phyloP scores from a whole-genome alignment of 2,797 vertebrate genomes.

The Chlorospingus flavigularis region DNA sequence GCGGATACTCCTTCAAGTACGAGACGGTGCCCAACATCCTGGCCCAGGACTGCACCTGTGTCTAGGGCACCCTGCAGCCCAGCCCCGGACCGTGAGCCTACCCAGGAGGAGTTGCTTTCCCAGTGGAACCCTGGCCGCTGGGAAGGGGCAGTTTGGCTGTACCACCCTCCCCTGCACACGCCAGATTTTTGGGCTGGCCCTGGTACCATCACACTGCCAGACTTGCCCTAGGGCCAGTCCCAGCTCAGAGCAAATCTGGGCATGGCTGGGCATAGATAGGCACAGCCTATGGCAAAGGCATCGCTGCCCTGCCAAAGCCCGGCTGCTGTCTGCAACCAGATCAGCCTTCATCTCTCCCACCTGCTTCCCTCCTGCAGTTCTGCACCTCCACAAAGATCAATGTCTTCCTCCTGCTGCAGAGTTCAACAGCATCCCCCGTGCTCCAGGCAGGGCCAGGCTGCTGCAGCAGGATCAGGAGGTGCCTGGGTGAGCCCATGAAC shows the following conservation, averaged over 20 bases:
- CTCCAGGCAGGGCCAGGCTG: not conserved
- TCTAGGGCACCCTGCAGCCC: constrained; percentile 51
- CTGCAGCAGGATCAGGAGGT: not conserved
- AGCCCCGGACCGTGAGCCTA: accelerated
- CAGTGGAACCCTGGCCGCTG: not conserved
- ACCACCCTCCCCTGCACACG: not conserved
- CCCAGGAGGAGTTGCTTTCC: not conserved
- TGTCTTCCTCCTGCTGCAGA: not conserved
- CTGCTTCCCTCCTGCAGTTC: not conserved
- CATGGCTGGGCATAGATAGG: accelerated
- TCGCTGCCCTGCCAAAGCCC: not conserved
- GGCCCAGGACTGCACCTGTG: constrained; percentile 88
- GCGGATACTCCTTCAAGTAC: constrained; percentile 88
- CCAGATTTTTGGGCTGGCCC: not conserved
- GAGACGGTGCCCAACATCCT: constrained; percentile 91
- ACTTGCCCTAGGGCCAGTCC: not conserved
- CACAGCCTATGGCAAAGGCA: not conserved
- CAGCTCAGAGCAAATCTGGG: not conserved
- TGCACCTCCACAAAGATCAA: accelerated
- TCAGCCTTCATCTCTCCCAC: not conserved
- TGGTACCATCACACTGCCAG: not conserved
- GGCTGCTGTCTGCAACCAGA: not conserved
- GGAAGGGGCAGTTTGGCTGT: not conserved
- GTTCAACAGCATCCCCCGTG: not conserved
- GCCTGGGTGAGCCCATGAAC: not conserved